These are phyloP conservation scores for Acrossocheilus fasciatus DNA, from an alignment of 2,797 vertebrate genomes.

Conservation along the genomic window DNA sequence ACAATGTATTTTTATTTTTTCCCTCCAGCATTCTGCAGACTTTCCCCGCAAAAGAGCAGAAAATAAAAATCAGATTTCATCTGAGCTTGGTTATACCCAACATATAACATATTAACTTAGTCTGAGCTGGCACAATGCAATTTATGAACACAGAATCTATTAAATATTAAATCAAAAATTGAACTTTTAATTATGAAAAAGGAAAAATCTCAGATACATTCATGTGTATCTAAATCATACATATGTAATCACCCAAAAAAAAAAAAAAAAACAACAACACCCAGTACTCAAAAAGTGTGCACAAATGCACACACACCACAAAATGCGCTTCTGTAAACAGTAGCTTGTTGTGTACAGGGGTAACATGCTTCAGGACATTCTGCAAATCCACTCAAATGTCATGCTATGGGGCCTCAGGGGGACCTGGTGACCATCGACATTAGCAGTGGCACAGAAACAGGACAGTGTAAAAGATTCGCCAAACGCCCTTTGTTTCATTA, in stretches of 20 bases:
- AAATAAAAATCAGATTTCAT: too few relatives aligned
- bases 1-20: too few relatives aligned
- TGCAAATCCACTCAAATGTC: conserved; percentile 49
- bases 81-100: too few relatives aligned
- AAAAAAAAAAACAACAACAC: background rate
- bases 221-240: background rate
- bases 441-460: conserved; percentile 47
- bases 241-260: background rate
- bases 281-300: background rate
- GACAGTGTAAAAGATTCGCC: conserved; percentile 38
- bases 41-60: too few relatives aligned
- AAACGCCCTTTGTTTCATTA: conserved; percentile 42
- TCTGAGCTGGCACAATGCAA: background rate
- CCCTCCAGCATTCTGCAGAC: too few relatives aligned
- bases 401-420: conserved; percentile 31
- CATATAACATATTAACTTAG: background rate
- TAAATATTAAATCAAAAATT: background rate
- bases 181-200: background rate
- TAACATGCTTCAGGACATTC: conserved; percentile 23
- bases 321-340: conserved; percentile 28
- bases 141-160: background rate
- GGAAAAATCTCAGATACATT: background rate
- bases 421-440: conserved; percentile 47
- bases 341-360: conserved; percentile 20
- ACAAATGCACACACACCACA: background rate